Evolutionary conservation across 2,888 invertebrate genomes (phyloP).

Genomic region (Ditylenchus weischeri): DNA sequence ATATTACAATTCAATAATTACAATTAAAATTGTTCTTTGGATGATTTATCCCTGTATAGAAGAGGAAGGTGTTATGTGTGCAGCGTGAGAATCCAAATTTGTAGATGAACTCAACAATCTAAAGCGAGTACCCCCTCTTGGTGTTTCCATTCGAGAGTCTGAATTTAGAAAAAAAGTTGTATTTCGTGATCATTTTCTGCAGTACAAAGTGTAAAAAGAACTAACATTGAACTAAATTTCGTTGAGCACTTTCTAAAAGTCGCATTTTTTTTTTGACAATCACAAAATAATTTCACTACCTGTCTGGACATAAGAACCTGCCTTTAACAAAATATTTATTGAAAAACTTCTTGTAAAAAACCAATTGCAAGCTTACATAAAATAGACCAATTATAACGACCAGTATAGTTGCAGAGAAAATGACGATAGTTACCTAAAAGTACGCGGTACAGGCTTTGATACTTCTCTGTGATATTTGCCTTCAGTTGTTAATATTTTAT

Average conservation of each 20-base stretch:
- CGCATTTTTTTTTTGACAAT: too few relatives aligned
- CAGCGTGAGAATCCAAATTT: constrained; percentile 20
- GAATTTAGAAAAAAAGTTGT: constrained; percentile 19
- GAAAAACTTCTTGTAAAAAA: too few relatives aligned
- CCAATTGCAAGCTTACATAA: constrained; percentile 30
- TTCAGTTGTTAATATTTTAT: too few relatives aligned
- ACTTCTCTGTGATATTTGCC: too few relatives aligned
- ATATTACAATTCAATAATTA: too few relatives aligned
- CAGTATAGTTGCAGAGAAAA: constrained; percentile 42
- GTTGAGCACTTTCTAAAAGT: constrained; percentile 35
- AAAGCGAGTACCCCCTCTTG: constrained; percentile 40
- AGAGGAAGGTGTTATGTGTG: constrained; percentile 44
- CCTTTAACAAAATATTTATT: constrained; percentile 1
- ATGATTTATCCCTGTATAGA: constrained; percentile 58
- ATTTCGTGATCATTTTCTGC: background rate
- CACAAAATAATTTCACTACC: too few relatives aligned
- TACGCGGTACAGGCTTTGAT: too few relatives aligned
- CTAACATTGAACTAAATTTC: constrained; percentile 52
- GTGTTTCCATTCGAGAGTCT: constrained; percentile 49
- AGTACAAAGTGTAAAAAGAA: background rate
- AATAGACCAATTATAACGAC: constrained; percentile 48
- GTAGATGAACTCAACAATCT: constrained; percentile 46
- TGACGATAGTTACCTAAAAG: constrained; percentile 21
- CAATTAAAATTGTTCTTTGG: too few relatives aligned
- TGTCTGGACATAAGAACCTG: constrained; percentile 54